phyloP scores from a whole-genome alignment of 2,888 invertebrate genomes.

The Nomada fucata region DNA sequence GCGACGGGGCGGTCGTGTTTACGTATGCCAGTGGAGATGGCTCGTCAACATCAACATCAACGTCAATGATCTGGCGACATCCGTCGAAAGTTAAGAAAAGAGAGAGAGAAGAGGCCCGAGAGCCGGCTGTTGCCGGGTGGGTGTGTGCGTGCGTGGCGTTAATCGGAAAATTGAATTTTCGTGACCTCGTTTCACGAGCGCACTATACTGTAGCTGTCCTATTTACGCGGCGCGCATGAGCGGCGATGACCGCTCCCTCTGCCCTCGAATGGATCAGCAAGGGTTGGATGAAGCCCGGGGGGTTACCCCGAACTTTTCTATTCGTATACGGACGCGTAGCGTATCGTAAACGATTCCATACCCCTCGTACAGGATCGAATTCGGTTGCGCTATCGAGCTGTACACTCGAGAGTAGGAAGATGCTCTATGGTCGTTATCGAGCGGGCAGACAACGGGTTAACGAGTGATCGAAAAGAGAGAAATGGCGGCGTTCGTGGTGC shows the following conservation, averaged over 20 bases:
- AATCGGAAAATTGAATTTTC: conserved; percentile 83
- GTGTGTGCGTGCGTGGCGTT: conserved; percentile 74
- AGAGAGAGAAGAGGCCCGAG: background rate
- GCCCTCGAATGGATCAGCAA: conserved; percentile 39
- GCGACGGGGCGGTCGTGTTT: conserved; percentile 14
- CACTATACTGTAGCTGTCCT: conserved; percentile 77
- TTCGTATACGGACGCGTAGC: conserved; percentile 41
- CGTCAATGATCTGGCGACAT: conserved; percentile 1
- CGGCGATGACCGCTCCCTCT: conserved; percentile 41
- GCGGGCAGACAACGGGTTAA: conserved; percentile 49
- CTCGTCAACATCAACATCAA: background rate
- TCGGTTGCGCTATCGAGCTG: background rate
- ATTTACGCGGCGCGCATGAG: conserved; percentile 80
- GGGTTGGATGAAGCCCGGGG: conserved; percentile 24
- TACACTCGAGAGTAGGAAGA: background rate
- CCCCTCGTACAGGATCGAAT: conserved; percentile 13
- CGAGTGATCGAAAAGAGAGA: conserved; percentile 28
- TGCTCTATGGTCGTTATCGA: background rate
- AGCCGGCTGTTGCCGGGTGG: conserved; percentile 48
- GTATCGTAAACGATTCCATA: background rate
- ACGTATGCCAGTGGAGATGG: background rate
- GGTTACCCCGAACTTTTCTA: conserved; percentile 55
- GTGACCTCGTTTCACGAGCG: conserved; percentile 82
- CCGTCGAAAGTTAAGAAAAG: conserved; percentile 31
- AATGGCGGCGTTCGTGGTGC: conserved; percentile 42